Evolutionary conservation across 1,140 invertebrate genomes (phyloP).

Genomic region (Nasonia vitripennis): DNA sequence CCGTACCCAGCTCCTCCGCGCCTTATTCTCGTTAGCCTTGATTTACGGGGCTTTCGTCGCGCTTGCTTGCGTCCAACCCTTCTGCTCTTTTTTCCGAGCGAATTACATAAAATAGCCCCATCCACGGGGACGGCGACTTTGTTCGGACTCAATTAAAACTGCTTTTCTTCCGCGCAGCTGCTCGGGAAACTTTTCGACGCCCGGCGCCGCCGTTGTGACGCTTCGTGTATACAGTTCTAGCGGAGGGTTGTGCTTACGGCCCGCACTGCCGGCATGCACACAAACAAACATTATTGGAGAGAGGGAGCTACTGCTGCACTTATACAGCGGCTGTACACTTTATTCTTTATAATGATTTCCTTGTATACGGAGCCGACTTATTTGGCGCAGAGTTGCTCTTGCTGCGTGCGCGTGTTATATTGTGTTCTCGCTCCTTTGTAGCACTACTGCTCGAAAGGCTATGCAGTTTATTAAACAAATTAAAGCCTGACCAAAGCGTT

Average conservation of each 20-base stretch:
- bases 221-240: background rate
- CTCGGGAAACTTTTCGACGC: slow-evolving; percentile 30
- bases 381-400: too few relatives aligned
- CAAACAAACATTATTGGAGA: slow-evolving; percentile 10
- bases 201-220: background rate
- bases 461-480: too few relatives aligned
- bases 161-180: slow-evolving; percentile 61
- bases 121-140: background rate
- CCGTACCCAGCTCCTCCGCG: background rate
- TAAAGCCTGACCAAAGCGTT: too few relatives aligned
- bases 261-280: background rate
- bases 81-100: background rate
- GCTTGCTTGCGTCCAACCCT: background rate
- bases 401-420: too few relatives aligned
- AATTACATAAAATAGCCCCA: slow-evolving; percentile 11
- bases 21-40: slow-evolving; percentile 17
- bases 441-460: too few relatives aligned
- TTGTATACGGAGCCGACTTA: too few relatives aligned
- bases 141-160: slow-evolving; percentile 64
- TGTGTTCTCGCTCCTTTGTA: too few relatives aligned
- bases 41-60: background rate
- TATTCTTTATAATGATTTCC: background rate
- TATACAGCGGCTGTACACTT: too few relatives aligned
- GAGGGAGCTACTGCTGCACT: background rate
- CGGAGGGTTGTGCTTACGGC: too few relatives aligned